phyloP scores from a whole-genome alignment of 2,888 invertebrate genomes.

The Phaonia tiefii region DNA sequence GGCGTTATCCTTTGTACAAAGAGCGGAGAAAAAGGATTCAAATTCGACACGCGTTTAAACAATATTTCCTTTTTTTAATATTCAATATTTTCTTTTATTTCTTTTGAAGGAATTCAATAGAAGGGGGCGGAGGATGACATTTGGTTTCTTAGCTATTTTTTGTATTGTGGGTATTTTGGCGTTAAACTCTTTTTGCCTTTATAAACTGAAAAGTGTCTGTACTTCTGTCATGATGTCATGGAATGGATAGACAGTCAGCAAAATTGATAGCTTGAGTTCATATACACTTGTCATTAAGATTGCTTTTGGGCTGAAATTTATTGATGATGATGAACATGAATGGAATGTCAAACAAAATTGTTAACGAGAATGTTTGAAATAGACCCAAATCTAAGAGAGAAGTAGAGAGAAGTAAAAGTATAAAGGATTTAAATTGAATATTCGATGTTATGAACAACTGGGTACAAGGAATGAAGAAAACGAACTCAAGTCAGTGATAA shows the following conservation, averaged over 20 bases:
- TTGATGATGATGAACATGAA: too few species aligned
- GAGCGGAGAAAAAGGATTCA: slow-evolving; percentile 59
- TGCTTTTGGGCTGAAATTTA: too few species aligned
- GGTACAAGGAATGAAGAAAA: too few species aligned
- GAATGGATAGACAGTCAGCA: slow-evolving; percentile 12
- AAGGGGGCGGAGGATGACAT: not conserved
- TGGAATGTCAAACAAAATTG: too few species aligned
- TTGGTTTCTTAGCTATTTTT: slow-evolving; percentile 56
- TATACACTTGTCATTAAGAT: too few species aligned
- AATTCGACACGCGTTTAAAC: slow-evolving; percentile 67
- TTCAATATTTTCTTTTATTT: slow-evolving; percentile 60
- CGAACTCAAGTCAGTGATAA: too few species aligned
- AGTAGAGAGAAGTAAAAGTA: too few species aligned
- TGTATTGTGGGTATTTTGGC: slow-evolving; percentile 54
- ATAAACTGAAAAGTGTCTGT: slow-evolving; percentile 68
- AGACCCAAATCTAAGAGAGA: too few species aligned
- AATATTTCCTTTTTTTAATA: slow-evolving; percentile 63
- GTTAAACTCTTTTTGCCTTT: slow-evolving; percentile 47
- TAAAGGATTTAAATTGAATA: too few species aligned
- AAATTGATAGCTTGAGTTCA: too few species aligned
- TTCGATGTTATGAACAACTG: too few species aligned
- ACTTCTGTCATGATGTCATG: slow-evolving; percentile 67
- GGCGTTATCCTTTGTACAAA: not conserved
- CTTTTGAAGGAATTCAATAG: not conserved
- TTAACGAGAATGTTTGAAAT: too few species aligned